Evolutionary conservation across 2,888 invertebrate genomes (phyloP).

Genomic region (Parnassius apollo): DNA sequence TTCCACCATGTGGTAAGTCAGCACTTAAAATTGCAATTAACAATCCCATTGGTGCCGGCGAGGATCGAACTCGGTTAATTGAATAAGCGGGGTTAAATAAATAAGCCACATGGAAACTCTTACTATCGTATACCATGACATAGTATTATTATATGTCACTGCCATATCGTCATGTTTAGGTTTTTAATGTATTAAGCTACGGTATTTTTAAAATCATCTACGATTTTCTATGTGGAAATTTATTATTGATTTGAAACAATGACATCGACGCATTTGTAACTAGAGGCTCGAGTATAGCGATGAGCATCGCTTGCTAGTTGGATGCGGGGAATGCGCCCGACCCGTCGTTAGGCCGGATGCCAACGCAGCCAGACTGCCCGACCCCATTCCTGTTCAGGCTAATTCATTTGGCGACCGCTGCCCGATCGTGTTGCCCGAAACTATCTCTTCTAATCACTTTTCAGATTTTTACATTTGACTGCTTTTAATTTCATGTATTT

Average conservation of each 20-base stretch:
- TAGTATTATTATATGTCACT: too few species aligned
- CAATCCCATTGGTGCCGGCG: too few species aligned
- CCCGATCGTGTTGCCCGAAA: conserved; percentile 44
- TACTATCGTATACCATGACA: too few species aligned
- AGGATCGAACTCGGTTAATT: too few species aligned
- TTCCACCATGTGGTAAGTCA: too few species aligned
- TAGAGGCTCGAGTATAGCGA: conserved; percentile 20
- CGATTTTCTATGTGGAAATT: neutral
- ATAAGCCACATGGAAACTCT: too few species aligned
- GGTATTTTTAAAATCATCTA: too few species aligned
- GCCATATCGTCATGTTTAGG: too few species aligned
- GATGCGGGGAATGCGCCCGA: conserved; percentile 60
- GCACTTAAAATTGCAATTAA: too few species aligned
- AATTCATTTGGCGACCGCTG: conserved; percentile 73
- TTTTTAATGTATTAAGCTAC: too few species aligned
- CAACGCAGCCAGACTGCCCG: conserved; percentile 78
- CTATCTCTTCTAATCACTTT: conserved; percentile 13
- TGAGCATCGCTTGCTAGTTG: conserved; percentile 30
- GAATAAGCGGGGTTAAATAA: too few species aligned
- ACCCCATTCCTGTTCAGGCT: conserved; percentile 76
- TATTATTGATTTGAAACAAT: conserved; percentile 9
- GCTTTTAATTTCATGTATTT: neutral
- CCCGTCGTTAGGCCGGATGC: conserved; percentile 79
- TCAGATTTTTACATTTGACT: neutral
- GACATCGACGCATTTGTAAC: conserved; percentile 18